These are phyloP conservation scores for Stratiomys singularior DNA, from an alignment of 2,888 invertebrate species.

Conservation along the genomic window DNA sequence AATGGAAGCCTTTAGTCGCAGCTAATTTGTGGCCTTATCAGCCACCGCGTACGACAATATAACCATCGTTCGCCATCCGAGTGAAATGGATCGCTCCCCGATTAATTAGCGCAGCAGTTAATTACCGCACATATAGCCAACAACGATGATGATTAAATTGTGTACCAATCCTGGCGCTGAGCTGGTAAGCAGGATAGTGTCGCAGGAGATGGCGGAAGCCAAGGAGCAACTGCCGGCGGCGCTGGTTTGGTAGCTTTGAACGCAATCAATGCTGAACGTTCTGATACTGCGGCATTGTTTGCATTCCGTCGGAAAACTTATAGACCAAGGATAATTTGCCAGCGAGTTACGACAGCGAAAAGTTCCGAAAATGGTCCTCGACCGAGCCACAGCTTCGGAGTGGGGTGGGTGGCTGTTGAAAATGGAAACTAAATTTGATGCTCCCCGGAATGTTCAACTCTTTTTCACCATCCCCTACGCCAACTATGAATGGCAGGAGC, in stretches of 20 bases:
- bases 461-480: neutral
- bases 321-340: neutral
- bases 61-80: conserved; percentile 26
- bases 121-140: conserved; percentile 62
- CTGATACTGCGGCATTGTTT: neutral
- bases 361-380: neutral
- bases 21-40: conserved; percentile 52
- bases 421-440: neutral
- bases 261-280: conserved; percentile 32
- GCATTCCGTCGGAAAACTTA: conserved; percentile 1
- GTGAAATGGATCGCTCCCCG: conserved; percentile 54
- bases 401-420: neutral
- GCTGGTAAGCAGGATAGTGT: neutral
- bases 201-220: neutral
- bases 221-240: neutral
- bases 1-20: conserved; percentile 50
- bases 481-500: neutral
- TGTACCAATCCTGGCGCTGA: conserved; percentile 36
- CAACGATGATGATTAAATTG: conserved; percentile 45
- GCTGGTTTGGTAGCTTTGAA: neutral
- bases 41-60: conserved; percentile 48
- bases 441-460: conserved; percentile 18
- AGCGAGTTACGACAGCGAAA: neutral
- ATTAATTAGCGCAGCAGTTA: conserved; percentile 66
- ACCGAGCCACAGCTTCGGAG: too few relatives aligned